Conservation (phyloP, 1,140 invertebrate species). For the Triops cancriformis region DNA sequence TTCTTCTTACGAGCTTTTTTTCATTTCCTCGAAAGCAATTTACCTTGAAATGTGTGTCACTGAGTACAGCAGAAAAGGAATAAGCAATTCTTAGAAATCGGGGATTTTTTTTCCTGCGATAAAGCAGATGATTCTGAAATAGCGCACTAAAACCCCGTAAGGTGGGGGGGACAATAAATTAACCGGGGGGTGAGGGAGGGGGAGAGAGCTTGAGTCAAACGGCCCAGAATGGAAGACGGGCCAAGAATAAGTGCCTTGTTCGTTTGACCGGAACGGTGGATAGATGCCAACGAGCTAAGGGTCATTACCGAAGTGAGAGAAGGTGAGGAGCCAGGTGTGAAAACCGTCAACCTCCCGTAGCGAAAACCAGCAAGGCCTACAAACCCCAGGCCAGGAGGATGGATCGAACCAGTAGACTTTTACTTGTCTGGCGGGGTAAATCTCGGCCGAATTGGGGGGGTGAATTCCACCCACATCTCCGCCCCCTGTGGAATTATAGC, state of each 20-base stretch:
- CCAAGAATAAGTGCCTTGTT: background rate
- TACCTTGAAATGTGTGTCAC: background rate
- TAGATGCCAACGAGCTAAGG: background rate
- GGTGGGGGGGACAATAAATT: background rate
- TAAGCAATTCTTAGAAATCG: background rate
- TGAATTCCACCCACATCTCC: background rate
- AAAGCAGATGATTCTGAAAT: background rate
- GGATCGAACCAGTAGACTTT: background rate
- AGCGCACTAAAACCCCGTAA: background rate
- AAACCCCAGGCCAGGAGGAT: background rate
- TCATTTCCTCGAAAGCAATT: background rate
- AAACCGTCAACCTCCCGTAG: constrained; percentile 4
- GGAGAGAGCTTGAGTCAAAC: too few relatives aligned
- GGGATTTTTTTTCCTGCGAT: background rate
- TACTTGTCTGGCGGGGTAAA: background rate
- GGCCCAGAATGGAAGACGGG: background rate
- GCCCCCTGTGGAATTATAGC: background rate
- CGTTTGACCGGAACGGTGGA: background rate
- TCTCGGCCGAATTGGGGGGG: background rate
- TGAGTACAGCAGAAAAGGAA: background rate
- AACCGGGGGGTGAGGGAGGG: background rate
- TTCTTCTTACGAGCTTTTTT: background rate
- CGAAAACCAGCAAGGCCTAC: constrained; percentile 4
- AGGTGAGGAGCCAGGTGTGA: constrained; percentile 8
- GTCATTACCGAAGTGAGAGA: constrained; percentile 6